These are phyloP conservation scores for Patella pellucida DNA, from an alignment of 2,888 invertebrate genomes.

Conservation along the genomic window DNA sequence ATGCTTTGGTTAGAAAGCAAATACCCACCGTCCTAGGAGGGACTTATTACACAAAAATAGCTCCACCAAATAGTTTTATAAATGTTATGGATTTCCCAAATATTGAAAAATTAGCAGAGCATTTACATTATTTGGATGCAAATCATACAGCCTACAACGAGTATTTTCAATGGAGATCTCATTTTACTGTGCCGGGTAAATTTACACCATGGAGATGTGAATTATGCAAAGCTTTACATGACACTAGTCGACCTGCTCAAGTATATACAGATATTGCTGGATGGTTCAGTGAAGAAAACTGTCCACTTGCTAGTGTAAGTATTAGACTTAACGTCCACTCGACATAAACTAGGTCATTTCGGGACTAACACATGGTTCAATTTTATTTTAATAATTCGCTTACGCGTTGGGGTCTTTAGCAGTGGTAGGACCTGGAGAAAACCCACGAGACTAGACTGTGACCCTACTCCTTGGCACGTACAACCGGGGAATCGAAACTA, in stretches of 20 bases:
- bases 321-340: too few species aligned
- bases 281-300: not conserved
- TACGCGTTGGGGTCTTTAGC: too few species aligned
- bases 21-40: constrained; percentile 17
- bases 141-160: constrained; percentile 20
- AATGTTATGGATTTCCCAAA: constrained; percentile 18
- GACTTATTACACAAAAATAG: constrained; percentile 15
- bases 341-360: too few species aligned
- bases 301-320: too few species aligned
- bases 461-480: too few species aligned
- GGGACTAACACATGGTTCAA: too few species aligned
- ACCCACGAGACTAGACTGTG: too few species aligned
- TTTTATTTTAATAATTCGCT: too few species aligned
- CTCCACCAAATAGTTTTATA: constrained; percentile 18
- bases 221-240: constrained; percentile 13
- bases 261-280: constrained; percentile 18
- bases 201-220: not conserved
- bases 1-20: not conserved
- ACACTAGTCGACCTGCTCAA: not conserved
- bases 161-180: constrained; percentile 20
- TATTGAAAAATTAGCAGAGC: constrained; percentile 4
- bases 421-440: too few species aligned
- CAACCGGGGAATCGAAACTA: too few species aligned
- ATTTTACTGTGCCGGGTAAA: not conserved
- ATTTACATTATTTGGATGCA: constrained; percentile 13